A percentile compares a stretch with the other conserved stretches of the same genome.
Conservation (phyloP, 2,113 vertebrate species). For the Pterophyllum scalare region DNA sequence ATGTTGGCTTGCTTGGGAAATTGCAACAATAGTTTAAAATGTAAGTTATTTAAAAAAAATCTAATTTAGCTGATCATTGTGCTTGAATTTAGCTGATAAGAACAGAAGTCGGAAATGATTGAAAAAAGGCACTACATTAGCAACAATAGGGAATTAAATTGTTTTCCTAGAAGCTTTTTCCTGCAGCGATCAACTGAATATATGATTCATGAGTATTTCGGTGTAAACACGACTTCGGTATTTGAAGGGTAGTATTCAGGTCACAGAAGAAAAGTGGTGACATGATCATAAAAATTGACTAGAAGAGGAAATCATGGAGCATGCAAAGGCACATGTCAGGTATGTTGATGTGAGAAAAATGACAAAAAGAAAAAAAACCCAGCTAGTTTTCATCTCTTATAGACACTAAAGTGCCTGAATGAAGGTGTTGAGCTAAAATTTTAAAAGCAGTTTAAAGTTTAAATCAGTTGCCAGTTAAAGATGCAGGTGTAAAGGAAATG, state of each 20-base stretch:
- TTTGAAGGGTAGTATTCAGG: conserved; percentile 20
- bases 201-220: conserved; percentile 38
- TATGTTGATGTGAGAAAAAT: conserved; percentile 25
- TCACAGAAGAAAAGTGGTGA: conserved; percentile 42
- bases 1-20: neutral
- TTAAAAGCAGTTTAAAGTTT: neutral
- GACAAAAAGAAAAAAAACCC: conserved; percentile 13
- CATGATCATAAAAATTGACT: conserved; percentile 68
- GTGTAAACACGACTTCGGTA: conserved; percentile 13
- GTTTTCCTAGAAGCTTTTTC: neutral
- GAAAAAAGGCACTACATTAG: neutral
- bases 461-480: neutral
- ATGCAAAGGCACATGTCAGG: conserved; percentile 23
- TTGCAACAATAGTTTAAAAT: no score
- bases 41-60: neutral
- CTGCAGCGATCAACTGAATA: neutral
- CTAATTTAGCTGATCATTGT: neutral
- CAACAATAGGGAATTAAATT: neutral
- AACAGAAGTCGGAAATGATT: neutral
- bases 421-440: neutral
- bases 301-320: neutral
- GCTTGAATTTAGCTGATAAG: neutral
- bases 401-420: conserved; percentile 16
- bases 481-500: neutral
- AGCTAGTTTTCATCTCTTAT: conserved; percentile 12